Evolutionary conservation across 2,113 vertebrate genomes (phyloP), one percentile per base, ranked within the genome.

Genomic region (Chlamydotis undulata): DNA sequence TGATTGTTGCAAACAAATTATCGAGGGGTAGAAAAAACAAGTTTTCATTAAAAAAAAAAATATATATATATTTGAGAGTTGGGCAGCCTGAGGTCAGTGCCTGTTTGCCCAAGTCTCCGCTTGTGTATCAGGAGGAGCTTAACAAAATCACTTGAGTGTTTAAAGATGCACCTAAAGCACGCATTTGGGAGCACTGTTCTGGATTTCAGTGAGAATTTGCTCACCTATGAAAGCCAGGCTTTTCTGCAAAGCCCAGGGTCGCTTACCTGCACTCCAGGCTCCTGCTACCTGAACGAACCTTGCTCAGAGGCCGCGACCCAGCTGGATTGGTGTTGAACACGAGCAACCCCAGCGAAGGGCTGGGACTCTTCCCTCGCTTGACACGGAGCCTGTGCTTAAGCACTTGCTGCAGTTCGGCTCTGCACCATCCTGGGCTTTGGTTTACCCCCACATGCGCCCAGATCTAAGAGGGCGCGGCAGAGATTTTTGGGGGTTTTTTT

Each of bases 381-480:
- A 53, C 19, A 5, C 1, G 5, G 33, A 85, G 23, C 33, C 10
- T 56, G 33, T 28, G 41, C 28, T 75, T 22, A 31, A 18, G 11
- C 8, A 11, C 50, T 47, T 9, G 14, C 39, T 39, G 3, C 4
- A 1, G 2, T 31, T 16, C 1, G 4, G 23, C 10, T 60, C 73
- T 35, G 53, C 24, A 9, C 35, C 15, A 14, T 69, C 31, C 13
- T 2, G 5, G 25, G 43, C 53, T 59, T 43, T 24, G 31, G 7
- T 43, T 87, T 24, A 16, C 43, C 73, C 63, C 24, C 19, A 59
- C 24, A 52, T 6, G 35, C 1, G 2, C 53, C 33, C 28, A 19
- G 37, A 33, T 33, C 33, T 16, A 47, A 74, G 68, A 0, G 1
- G 49, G 33, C 33, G 69, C 33, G 74, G 52, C 15, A 43, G 14